phyloP scores from a whole-genome alignment of 2,888 invertebrate genomes.

The Siphlonurus alternatus region DNA sequence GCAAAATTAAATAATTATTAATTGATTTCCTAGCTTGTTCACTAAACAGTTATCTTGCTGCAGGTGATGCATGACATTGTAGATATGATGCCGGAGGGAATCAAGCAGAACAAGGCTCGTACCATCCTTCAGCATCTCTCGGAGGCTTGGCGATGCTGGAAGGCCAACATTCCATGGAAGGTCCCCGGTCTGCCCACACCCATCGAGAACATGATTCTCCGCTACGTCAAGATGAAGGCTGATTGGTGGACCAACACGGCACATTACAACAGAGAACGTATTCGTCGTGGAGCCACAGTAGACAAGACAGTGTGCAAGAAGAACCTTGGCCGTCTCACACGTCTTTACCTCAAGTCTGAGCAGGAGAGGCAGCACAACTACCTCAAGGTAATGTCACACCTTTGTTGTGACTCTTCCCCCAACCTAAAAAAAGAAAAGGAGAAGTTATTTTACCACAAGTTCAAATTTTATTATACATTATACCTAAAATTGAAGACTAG shows the following conservation, averaged over 20 bases:
- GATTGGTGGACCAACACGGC: conserved; percentile 99
- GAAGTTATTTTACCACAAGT: too few species aligned
- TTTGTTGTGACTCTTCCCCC: too few species aligned
- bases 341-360: conserved; percentile 91
- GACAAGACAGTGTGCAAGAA: conserved; percentile 99
- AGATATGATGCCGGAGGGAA: conserved; percentile 99
- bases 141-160: conserved; percentile 99
- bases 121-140: conserved; percentile 97
- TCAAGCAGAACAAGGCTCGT: conserved; percentile 98
- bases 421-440: too few species aligned
- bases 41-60: too few species aligned
- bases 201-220: conserved; percentile 98
- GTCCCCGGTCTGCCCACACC: conserved; percentile 97
- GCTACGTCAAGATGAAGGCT: conserved; percentile 99
- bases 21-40: too few species aligned
- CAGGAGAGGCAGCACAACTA: conserved; percentile 99
- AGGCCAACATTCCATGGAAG: conserved; percentile 99
- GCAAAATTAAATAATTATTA: too few species aligned
- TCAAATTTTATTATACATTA: too few species aligned
- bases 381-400: conserved; percentile 57
- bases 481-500: too few species aligned
- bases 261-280: conserved; percentile 97
- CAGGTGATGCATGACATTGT: conserved; percentile 75
- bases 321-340: conserved; percentile 93
- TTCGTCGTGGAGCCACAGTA: conserved; percentile 97